These are phyloP conservation scores for Hydropsyche tenuis DNA, from an alignment of 1,140 invertebrate genomes.

Conservation along the genomic window DNA sequence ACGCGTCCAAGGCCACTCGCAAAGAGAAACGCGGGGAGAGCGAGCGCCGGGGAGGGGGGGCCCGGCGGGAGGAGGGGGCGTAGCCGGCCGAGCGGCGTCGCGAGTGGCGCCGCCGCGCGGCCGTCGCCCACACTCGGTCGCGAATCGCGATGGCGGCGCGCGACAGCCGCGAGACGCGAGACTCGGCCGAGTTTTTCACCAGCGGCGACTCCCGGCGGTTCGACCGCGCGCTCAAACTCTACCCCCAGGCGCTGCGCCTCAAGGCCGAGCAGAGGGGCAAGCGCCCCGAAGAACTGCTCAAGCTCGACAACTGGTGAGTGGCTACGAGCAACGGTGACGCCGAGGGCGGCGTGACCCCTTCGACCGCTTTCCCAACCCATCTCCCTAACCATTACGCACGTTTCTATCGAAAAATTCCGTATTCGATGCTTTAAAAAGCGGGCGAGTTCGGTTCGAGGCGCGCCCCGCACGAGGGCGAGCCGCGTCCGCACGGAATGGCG, in stretches of 20 bases:
- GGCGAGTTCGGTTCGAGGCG: background rate
- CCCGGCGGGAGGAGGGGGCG: constrained; percentile 14
- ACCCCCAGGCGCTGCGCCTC: constrained; percentile 83
- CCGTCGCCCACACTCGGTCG: background rate
- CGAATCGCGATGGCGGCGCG: constrained; percentile 20
- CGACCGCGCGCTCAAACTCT: constrained; percentile 85
- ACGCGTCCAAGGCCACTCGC: background rate
- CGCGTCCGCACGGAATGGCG: constrained; percentile 16
- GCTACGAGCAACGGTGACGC: background rate
- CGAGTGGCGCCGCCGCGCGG: constrained; percentile 15
- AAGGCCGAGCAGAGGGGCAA: constrained; percentile 88
- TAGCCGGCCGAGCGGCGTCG: constrained; percentile 1
- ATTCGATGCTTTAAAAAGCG: too few relatives aligned
- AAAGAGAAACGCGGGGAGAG: constrained; percentile 10
- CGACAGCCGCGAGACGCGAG: constrained; percentile 9
- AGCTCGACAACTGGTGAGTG: constrained; percentile 92
- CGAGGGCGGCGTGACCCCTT: background rate
- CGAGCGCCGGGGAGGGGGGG: constrained; percentile 19
- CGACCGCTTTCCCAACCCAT: constrained; percentile 30
- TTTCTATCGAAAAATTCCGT: too few relatives aligned
- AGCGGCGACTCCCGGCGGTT: constrained; percentile 86
- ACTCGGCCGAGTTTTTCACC: constrained; percentile 81
- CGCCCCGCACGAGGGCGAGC: background rate
- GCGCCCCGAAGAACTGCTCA: constrained; percentile 91
- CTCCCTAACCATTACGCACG: too few relatives aligned